phyloP scores from a whole-genome alignment of 2,113 vertebrate genomes.

The Porphyrio hochstetteri region DNA sequence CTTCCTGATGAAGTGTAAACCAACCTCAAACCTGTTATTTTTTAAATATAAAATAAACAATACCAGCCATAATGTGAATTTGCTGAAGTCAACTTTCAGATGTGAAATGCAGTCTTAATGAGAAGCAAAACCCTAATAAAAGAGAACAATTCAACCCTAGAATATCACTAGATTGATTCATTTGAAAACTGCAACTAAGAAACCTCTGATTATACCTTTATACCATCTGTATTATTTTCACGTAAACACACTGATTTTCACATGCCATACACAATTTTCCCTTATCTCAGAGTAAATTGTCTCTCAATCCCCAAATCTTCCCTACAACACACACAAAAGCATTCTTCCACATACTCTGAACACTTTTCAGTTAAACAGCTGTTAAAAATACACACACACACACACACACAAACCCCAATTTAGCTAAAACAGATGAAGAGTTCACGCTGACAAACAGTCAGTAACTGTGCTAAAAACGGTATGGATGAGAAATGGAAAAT shows the following conservation, averaged over 20 bases:
- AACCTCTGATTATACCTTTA: not conserved
- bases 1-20: not conserved
- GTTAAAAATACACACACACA: constrained; percentile 15
- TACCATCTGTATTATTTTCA: not conserved
- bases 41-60: not conserved
- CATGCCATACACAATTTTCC: not conserved
- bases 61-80: constrained; percentile 21
- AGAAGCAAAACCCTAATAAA: not conserved
- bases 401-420: not conserved
- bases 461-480: constrained; percentile 10
- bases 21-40: not conserved
- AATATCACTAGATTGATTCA: not conserved
- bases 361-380: constrained; percentile 10
- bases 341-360: not conserved
- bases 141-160: not conserved
- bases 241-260: not conserved
- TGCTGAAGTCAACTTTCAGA: constrained; percentile 24
- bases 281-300: not conserved
- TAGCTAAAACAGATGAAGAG: not conserved
- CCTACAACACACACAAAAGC: not conserved
- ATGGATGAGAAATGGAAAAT: constrained; percentile 58
- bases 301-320: not conserved
- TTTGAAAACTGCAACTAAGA: not conserved
- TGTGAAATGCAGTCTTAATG: constrained; percentile 21
- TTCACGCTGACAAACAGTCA: constrained; percentile 10